These are phyloP conservation scores for Himalopsyche japonica DNA, from an alignment of 2,888 invertebrate genomes.

Conservation along the genomic window DNA sequence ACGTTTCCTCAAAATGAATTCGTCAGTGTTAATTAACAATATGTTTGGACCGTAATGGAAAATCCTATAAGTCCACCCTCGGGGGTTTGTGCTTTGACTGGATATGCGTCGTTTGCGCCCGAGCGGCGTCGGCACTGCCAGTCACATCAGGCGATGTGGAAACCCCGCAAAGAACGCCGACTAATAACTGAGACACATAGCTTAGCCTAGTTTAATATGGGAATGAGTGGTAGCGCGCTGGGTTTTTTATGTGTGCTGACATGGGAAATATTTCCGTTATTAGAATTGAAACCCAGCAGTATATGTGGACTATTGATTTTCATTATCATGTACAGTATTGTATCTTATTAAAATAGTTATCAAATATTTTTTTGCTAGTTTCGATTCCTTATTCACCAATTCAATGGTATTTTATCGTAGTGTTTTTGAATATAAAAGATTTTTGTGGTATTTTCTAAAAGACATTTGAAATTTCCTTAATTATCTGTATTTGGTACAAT, in stretches of 20 bases:
- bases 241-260: background rate
- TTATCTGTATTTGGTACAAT: too few species aligned
- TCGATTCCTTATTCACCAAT: too few species aligned
- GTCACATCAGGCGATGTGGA: background rate
- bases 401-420: too few species aligned
- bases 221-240: background rate
- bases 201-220: background rate
- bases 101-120: background rate
- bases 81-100: background rate
- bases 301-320: too few species aligned
- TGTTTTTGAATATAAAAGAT: too few species aligned
- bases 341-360: too few species aligned
- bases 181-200: slow-evolving; percentile 5
- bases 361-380: too few species aligned
- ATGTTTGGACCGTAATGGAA: background rate
- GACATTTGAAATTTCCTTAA: too few species aligned
- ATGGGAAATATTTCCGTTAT: background rate
- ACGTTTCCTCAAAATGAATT: background rate
- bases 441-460: too few species aligned
- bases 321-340: too few species aligned
- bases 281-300: background rate
- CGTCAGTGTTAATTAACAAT: background rate
- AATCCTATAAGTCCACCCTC: slow-evolving; percentile 6
- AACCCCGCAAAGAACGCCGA: slow-evolving; percentile 13
- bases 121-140: background rate